Evolutionary conservation across 1,140 invertebrate genomes (phyloP).

Genomic region (Sarcophaga peregrina): DNA sequence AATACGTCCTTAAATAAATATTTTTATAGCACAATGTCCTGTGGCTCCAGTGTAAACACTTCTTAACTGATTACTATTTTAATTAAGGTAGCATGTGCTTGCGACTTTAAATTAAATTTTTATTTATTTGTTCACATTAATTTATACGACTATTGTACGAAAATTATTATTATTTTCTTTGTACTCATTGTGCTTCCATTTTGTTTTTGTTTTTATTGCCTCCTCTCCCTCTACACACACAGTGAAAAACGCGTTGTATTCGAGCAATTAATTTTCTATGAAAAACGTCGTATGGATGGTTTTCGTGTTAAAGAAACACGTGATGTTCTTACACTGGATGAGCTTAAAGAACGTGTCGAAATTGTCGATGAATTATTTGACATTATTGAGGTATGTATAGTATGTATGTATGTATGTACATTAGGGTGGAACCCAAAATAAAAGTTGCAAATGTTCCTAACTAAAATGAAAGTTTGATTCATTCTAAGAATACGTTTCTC

Average conservation of each 20-base stretch:
- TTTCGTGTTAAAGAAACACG: constrained; percentile 88
- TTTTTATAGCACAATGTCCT: not conserved
- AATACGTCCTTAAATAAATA: not conserved
- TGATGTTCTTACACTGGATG: constrained; percentile 77
- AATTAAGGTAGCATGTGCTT: no score
- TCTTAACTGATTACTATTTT: not conserved
- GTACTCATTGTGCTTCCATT: no score
- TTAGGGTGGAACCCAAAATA: no score
- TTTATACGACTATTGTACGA: no score
- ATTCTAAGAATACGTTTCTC: no score
- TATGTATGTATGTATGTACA: not conserved
- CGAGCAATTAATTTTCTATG: constrained; percentile 78
- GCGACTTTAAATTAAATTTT: no score
- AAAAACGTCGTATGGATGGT: constrained; percentile 79
- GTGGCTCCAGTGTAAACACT: not conserved
- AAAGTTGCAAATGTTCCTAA: no score
- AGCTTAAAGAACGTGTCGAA: constrained; percentile 83
- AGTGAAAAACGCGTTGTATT: constrained; percentile 72
- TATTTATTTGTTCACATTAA: no score
- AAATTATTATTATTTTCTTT: no score
- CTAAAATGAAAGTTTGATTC: no score
- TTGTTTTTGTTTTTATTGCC: constrained; percentile 21
- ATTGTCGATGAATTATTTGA: constrained; percentile 75
- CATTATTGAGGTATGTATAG: constrained; percentile 70
- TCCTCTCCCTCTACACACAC: not conserved